These are phyloP conservation scores for Acrossocheilus fasciatus DNA, from an alignment of 2,797 vertebrate species.

Conservation along the genomic window DNA sequence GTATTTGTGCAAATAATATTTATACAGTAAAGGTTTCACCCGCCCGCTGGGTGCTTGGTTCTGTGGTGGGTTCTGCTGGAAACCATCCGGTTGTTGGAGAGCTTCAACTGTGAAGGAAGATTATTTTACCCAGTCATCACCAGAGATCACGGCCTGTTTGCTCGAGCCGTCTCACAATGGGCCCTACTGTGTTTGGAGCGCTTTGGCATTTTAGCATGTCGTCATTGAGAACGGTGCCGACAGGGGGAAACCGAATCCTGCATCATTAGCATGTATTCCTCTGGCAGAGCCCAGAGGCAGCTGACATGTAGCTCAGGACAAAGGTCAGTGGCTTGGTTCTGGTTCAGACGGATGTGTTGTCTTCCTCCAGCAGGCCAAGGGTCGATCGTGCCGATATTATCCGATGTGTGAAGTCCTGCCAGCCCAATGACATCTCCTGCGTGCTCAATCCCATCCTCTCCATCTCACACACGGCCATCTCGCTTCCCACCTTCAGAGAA, in stretches of 20 bases:
- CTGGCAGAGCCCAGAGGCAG: neutral
- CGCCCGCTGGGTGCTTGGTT: conserved; percentile 67
- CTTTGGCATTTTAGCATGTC: conserved; percentile 31
- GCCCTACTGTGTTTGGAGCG: conserved; percentile 25
- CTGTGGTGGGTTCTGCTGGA: conserved; percentile 65
- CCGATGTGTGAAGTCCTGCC: conserved; percentile 92
- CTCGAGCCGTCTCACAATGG: conserved; percentile 38
- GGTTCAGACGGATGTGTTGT: neutral
- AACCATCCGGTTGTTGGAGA: conserved; percentile 67
- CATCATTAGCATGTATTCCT: conserved; percentile 36
- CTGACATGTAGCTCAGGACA: neutral
- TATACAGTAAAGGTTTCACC: conserved; percentile 66
- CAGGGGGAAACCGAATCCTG: conserved; percentile 32
- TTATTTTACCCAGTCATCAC: conserved; percentile 55
- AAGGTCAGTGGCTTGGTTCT: neutral
- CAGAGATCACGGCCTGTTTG: conserved; percentile 41
- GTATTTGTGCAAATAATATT: conserved; percentile 73
- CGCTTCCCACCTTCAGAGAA: conserved; percentile 93
- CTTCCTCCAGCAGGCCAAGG: conserved; percentile 71
- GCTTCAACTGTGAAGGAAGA: conserved; percentile 56
- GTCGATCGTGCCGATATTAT: conserved; percentile 86
- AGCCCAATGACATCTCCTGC: conserved; percentile 84
- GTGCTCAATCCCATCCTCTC: conserved; percentile 88
- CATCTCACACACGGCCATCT: conserved; percentile 92
- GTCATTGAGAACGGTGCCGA: conserved; percentile 26